These are phyloP conservation scores for Caenorhabditis virilis DNA, from an alignment of 2,888 invertebrate genomes.

Conservation along the genomic window DNA sequence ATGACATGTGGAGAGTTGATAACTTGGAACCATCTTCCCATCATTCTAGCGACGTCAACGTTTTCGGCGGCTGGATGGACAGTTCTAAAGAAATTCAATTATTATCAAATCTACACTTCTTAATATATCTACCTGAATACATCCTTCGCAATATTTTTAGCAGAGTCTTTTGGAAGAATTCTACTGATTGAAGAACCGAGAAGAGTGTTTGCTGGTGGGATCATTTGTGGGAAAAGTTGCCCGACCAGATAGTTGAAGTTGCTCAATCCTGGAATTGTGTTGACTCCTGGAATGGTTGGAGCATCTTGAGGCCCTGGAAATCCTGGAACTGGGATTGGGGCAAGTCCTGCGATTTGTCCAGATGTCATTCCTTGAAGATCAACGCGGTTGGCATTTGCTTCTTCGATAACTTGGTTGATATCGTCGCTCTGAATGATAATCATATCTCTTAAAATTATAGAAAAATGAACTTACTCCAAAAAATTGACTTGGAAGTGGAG, in stretches of 20 bases:
- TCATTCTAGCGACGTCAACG: constrained; percentile 69
- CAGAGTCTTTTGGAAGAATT: constrained; percentile 68
- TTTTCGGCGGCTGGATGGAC: constrained; percentile 68
- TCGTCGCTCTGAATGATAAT: constrained; percentile 63
- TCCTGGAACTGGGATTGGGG: constrained; percentile 68
- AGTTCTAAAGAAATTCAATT: constrained; percentile 46
- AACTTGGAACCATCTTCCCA: constrained; percentile 70
- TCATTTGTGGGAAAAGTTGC: constrained; percentile 69
- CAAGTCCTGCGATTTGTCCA: constrained; percentile 65
- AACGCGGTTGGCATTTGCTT: constrained; percentile 60
- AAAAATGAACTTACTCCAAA: constrained; percentile 23
- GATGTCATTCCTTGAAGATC: constrained; percentile 62
- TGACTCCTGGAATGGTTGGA: constrained; percentile 68
- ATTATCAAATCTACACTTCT: not conserved
- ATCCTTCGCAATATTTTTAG: constrained; percentile 68
- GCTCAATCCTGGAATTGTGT: constrained; percentile 69
- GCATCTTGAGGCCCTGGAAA: constrained; percentile 66
- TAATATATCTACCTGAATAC: constrained; percentile 58
- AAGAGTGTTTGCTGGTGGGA: constrained; percentile 68
- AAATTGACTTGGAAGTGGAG: constrained; percentile 46
- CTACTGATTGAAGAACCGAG: constrained; percentile 68
- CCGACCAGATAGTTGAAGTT: constrained; percentile 69
- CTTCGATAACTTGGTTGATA: constrained; percentile 58
- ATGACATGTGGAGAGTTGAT: constrained; percentile 69
- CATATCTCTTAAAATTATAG: constrained; percentile 11